Percentiles rank a stretch among this genome's conserved stretches.
Conservation (phyloP, 2,797 vertebrate genomes). For the Phalloptychus januarius region DNA sequence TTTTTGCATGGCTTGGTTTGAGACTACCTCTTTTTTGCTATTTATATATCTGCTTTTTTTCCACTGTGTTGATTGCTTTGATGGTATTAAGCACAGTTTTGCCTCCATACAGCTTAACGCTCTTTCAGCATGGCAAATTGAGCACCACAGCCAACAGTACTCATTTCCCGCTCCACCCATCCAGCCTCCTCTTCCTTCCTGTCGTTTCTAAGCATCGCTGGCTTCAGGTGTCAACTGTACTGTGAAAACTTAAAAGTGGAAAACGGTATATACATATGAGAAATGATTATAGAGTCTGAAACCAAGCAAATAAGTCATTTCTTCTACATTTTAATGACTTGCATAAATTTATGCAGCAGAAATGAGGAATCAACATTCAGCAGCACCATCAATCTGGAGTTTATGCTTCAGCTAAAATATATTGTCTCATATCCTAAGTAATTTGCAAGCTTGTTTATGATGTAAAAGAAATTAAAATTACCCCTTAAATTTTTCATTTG, state of each 20-base stretch:
- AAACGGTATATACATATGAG: slow-evolving; percentile 13
- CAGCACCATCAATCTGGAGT: slow-evolving; percentile 41
- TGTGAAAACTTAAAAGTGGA: slow-evolving; percentile 81
- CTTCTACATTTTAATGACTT: slow-evolving; percentile 36
- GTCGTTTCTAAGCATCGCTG: slow-evolving; percentile 71
- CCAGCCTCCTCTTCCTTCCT: slow-evolving; percentile 69
- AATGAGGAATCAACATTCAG: slow-evolving; percentile 39
- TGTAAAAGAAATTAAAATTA: slow-evolving; percentile 61
- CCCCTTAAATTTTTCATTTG: slow-evolving; percentile 62
- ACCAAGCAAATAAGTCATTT: slow-evolving; percentile 32
- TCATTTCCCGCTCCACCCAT: slow-evolving; percentile 80
- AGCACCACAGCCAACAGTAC: slow-evolving; percentile 79
- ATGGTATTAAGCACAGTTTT: slow-evolving; percentile 82
- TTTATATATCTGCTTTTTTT: slow-evolving; percentile 75
- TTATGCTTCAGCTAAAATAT: slow-evolving; percentile 41
- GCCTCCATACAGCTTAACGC: slow-evolving; percentile 77
- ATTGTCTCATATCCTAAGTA: slow-evolving; percentile 45
- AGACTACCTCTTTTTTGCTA: slow-evolving; percentile 59
- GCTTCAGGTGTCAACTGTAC: slow-evolving; percentile 91
- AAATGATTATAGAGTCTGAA: slow-evolving; percentile 36
- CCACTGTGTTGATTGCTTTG: slow-evolving; percentile 75
- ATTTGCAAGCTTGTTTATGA: slow-evolving; percentile 51
- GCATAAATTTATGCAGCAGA: slow-evolving; percentile 29
- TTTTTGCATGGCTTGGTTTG: slow-evolving; percentile 83
- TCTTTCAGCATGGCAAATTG: slow-evolving; percentile 80